Conservation (phyloP, 2,797 vertebrate genomes). For the Lepilemur ruficaudatus region DNA sequence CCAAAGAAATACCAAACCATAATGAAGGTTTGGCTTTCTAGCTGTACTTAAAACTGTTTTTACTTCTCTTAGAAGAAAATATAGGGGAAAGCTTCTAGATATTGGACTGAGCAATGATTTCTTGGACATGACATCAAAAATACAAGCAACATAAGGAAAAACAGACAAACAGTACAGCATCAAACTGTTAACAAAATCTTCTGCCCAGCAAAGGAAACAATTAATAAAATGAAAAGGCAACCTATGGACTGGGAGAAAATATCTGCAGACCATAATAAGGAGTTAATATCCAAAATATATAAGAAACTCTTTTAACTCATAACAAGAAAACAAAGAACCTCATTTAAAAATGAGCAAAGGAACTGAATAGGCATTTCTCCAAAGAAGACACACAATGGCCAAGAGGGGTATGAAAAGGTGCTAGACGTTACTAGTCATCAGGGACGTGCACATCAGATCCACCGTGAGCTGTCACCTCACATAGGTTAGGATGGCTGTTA, state of each 20-base stretch:
- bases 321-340: neutral
- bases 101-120: neutral
- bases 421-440: neutral
- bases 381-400: neutral
- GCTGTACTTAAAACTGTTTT: neutral
- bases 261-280: neutral
- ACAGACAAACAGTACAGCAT: neutral
- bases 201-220: neutral
- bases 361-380: neutral
- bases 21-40: neutral
- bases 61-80: neutral
- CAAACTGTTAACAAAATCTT: neutral
- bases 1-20: neutral
- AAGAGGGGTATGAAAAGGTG: neutral
- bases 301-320: neutral
- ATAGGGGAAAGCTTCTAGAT: neutral
- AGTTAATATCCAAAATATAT: neutral
- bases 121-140: neutral
- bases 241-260: neutral
- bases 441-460: neutral
- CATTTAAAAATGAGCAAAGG: neutral
- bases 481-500: neutral
- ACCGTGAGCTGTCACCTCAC: neutral
- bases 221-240: neutral
- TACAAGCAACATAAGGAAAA: neutral